phyloP scores from a whole-genome alignment of 1,140 invertebrate genomes.

The Steinernema feltiae region DNA sequence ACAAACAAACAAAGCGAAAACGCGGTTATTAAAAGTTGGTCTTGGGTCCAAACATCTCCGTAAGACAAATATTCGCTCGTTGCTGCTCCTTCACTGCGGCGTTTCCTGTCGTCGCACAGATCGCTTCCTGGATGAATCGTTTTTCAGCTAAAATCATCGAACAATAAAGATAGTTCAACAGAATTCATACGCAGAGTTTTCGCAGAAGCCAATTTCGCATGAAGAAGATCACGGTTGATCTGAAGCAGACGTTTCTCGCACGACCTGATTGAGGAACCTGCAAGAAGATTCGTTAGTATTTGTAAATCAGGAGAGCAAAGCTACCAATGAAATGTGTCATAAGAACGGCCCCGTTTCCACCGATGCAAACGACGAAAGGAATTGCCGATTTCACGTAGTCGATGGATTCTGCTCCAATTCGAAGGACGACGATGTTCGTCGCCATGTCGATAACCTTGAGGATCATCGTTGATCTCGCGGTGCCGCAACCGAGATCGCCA shows the following conservation, averaged over 20 bases:
- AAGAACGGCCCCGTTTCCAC: constrained; percentile 13
- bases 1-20: not conserved
- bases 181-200: not conserved
- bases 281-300: not conserved
- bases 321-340: constrained; percentile 30
- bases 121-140: constrained; percentile 7
- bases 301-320: not conserved
- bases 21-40: too few species aligned
- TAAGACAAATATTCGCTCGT: not conserved
- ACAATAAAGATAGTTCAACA: not conserved
- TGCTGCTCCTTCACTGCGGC: not conserved
- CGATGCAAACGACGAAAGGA: constrained; percentile 27
- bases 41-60: not conserved
- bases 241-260: not conserved
- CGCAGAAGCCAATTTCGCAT: not conserved
- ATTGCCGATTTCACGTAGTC: constrained; percentile 21
- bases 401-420: constrained; percentile 17
- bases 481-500: constrained; percentile 25
- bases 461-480: constrained; percentile 20
- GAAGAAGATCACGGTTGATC: not conserved
- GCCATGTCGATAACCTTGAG: constrained; percentile 20
- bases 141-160: not conserved
- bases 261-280: not conserved
- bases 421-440: constrained; percentile 22
- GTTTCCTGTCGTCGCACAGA: not conserved